Base-by-base conservation (phyloP, 1,140 invertebrate species). In the Atta cephalotes region DNA sequence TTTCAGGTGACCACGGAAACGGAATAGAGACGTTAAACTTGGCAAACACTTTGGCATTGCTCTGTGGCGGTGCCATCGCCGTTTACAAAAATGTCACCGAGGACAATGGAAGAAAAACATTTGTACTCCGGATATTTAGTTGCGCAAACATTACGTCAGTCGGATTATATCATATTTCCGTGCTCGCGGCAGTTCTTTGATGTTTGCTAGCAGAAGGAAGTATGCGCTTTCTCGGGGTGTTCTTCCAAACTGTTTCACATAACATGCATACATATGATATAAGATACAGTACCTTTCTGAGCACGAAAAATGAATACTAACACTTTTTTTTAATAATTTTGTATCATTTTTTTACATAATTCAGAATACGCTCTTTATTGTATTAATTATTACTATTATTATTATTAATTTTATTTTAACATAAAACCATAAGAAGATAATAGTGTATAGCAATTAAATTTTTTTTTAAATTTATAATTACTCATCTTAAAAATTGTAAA, bases 101-200 rank as follows among this genome's bases (percentile, higher is more conserved):
- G 79, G 35, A 71, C 56, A 81, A 81, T 45, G 79, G 51, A 4
- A 58, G 49, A 65, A 65, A 71, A 71, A 81, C 53, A 51, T 71
- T 81, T 71, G 51, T 21, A 39, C 31, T 21, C 39, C 70, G 56
- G 70, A 76, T 84, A 84, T 84, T 84, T 76, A 84, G 80, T 84
- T 35, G 58, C 70, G 28, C 80, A 74, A 81, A 81, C 31, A 35
- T 25, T 49, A 74, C 56, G 68, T 45, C 39, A 49, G 39, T 62
- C 9, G 28, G 70, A 82, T 81, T 71, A 71, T 71, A 82, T 84
- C 66, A 84, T 72, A 84, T 76, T 72, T 82, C 56, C 39, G 25
- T 82, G 56, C 39, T 49, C 12, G 53, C 39, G 66, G 25, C 68
- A 60, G 56, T 51, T 62, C 80, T 74, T 84, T 84, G 80, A 84